phyloP scores from a whole-genome alignment of 2,113 vertebrate species.

The Trematomus loennbergii region DNA sequence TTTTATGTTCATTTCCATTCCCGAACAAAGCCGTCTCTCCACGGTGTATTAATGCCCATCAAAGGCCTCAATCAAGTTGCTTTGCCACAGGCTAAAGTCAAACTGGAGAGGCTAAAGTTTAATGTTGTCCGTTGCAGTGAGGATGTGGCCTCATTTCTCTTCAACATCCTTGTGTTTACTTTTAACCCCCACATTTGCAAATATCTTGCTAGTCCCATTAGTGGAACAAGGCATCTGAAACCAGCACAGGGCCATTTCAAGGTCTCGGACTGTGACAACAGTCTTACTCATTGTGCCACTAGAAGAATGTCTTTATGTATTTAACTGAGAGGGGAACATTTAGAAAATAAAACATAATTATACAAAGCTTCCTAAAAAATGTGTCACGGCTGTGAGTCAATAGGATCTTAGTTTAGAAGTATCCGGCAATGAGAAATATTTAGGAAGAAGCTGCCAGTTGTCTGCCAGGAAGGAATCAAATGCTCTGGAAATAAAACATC shows the following conservation, averaged over 20 bases:
- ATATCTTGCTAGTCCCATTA: conserved; percentile 58
- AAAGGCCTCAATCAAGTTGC: conserved; percentile 76
- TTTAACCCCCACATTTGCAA: conserved; percentile 62
- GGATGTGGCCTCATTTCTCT: conserved; percentile 70
- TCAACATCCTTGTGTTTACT: conserved; percentile 69
- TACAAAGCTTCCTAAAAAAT: conserved; percentile 69
- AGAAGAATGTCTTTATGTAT: conserved; percentile 66
- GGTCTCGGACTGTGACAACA: conserved; percentile 73
- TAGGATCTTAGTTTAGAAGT: conserved; percentile 59
- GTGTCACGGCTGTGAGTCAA: conserved; percentile 61
- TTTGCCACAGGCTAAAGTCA: conserved; percentile 76
- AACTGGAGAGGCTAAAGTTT: conserved; percentile 68
- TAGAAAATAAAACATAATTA: conserved; percentile 74
- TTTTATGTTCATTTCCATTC: conserved; percentile 71
- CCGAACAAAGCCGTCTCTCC: conserved; percentile 75
- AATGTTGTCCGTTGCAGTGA: conserved; percentile 61
- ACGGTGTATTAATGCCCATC: conserved; percentile 79
- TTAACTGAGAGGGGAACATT: conserved; percentile 43
- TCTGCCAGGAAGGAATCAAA: conserved; percentile 51
- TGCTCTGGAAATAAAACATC: conserved; percentile 45
- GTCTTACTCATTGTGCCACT: conserved; percentile 65
- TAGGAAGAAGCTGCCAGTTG: conserved; percentile 45
- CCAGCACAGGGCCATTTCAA: conserved; percentile 49
- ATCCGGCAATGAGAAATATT: conserved; percentile 58
- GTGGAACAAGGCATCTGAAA: conserved; percentile 50